These are phyloP conservation scores for Nymphalis io DNA, from an alignment of 1,140 invertebrate genomes.

Conservation along the genomic window DNA sequence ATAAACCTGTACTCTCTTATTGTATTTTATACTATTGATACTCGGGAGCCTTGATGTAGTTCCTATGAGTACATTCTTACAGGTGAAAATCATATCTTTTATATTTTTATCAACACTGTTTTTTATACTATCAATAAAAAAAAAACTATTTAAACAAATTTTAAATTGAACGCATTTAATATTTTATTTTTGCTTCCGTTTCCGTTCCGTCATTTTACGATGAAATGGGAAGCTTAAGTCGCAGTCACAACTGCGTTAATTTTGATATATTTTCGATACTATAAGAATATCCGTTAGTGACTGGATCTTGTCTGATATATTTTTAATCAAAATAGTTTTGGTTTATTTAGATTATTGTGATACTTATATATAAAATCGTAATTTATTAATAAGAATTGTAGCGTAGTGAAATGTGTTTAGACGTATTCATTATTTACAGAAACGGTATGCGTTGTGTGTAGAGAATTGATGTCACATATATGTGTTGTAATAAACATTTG, in stretches of 20 bases:
- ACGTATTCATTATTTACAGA: slow-evolving; percentile 11
- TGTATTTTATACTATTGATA: slow-evolving; percentile 6
- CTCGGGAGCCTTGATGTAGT: slow-evolving; percentile 5
- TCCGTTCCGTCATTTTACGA: no score
- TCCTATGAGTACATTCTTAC: slow-evolving; percentile 11
- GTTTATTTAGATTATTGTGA: neutral
- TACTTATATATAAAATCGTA: neutral
- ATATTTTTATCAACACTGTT: neutral
- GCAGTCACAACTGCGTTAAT: neutral
- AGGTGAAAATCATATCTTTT: slow-evolving; percentile 12
- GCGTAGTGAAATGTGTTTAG: slow-evolving; percentile 7
- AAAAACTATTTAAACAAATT: neutral
- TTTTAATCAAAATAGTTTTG: neutral
- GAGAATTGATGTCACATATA: slow-evolving; percentile 10
- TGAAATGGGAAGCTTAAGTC: neutral
- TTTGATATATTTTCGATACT: neutral
- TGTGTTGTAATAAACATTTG: slow-evolving; percentile 33
- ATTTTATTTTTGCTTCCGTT: neutral
- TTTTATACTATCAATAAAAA: neutral
- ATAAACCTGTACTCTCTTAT: slow-evolving; percentile 2
- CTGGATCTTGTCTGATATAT: neutral
- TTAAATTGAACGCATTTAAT: neutral
- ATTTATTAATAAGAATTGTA: slow-evolving; percentile 6
- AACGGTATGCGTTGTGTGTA: slow-evolving; percentile 6
- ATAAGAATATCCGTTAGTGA: no score